Percentiles rank a stretch among this genome's conserved stretches.
Conservation (phyloP, 2,797 vertebrate species). For the Otolemur crassicaudatus region DNA sequence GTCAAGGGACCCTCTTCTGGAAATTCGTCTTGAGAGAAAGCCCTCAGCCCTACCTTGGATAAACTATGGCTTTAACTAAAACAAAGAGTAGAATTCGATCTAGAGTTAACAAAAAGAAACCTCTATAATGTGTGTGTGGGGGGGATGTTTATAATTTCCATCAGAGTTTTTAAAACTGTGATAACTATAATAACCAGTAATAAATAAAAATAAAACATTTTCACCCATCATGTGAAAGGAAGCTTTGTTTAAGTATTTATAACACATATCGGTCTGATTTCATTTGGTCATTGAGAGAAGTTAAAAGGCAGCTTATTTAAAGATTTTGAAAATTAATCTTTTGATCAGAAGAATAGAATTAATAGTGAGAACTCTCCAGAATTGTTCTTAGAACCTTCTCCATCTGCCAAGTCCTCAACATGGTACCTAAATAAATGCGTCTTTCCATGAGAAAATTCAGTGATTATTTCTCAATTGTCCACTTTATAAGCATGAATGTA, state of each 20-base stretch:
- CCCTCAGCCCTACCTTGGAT: slow-evolving; percentile 24
- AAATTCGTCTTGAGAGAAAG: slow-evolving; percentile 57
- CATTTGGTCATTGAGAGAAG: neutral
- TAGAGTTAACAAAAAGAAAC: neutral
- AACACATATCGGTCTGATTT: neutral
- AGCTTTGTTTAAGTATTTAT: neutral
- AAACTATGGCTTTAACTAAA: slow-evolving; percentile 45
- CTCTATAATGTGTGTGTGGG: neutral
- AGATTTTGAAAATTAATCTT: neutral
- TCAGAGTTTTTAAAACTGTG: neutral
- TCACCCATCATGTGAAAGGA: neutral
- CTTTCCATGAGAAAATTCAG: neutral
- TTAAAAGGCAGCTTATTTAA: neutral
- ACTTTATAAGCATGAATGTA: neutral
- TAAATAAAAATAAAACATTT: slow-evolving; percentile 29
- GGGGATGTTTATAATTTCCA: neutral
- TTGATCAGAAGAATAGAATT: neutral
- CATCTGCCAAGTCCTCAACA: neutral
- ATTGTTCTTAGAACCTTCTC: neutral
- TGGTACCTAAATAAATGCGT: neutral
- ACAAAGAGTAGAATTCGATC: neutral
- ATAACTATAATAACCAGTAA: neutral
- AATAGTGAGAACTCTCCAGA: neutral
- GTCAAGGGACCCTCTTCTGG: slow-evolving; percentile 33
- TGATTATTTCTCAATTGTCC: neutral